Percentiles rank a stretch among this genome's conserved stretches.
phyloP scores from a whole-genome alignment of 2,113 vertebrate genomes.

The Tachuris rubrigastra region DNA sequence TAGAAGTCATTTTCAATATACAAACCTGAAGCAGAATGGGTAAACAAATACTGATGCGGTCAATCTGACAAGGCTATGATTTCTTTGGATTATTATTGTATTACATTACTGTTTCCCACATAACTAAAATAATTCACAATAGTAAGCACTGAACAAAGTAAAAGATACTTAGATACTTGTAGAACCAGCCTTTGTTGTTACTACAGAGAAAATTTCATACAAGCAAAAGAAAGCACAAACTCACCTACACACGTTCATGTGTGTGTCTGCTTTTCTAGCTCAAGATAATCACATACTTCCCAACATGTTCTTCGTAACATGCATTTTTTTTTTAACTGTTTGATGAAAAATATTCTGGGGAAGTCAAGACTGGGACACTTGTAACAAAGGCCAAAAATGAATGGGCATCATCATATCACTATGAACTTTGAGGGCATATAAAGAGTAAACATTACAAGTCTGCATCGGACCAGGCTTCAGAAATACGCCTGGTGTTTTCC shows the following conservation, averaged over 20 bases:
- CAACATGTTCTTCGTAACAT: neutral
- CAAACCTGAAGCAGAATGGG: neutral
- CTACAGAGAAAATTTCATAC: neutral
- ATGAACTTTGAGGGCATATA: neutral
- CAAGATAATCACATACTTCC: neutral
- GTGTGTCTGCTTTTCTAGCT: neutral
- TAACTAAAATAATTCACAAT: neutral
- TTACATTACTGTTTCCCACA: neutral
- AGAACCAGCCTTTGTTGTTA: neutral
- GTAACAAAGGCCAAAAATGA: neutral
- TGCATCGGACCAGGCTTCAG: neutral
- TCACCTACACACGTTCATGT: neutral
- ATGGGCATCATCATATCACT: neutral
- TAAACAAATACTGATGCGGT: neutral
- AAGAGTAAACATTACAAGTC: neutral
- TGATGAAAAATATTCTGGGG: neutral
- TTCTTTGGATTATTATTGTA: neutral
- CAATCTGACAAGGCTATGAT: neutral
- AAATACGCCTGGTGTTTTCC: neutral
- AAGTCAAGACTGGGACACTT: neutral
- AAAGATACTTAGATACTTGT: neutral
- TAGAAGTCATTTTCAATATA: slow-evolving; percentile 25
- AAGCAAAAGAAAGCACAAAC: neutral
- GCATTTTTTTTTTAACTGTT: neutral
- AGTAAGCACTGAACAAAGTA: neutral